Percentiles rank a stretch among this genome's conserved stretches.
These are phyloP conservation scores for Lasiommata megera DNA, from an alignment of 2,888 invertebrate genomes.

Conservation along the genomic window DNA sequence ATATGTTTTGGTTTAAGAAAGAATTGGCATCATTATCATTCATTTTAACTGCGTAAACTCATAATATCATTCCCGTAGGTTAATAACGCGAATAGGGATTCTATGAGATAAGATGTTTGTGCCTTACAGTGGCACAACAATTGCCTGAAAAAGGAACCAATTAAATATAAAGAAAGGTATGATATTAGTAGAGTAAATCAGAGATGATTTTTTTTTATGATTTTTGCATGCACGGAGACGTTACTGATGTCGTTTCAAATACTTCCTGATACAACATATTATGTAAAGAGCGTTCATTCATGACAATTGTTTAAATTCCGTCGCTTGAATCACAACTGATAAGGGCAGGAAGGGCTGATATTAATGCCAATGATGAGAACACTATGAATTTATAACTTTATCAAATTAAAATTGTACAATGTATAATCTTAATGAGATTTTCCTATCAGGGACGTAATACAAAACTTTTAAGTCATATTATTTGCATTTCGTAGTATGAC, in stretches of 20 bases:
- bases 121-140: no score
- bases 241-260: background rate
- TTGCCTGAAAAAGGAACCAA: no score
- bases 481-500: background rate
- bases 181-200: no score
- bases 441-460: background rate
- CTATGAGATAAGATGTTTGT: no score
- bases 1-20: no score
- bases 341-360: slow-evolving; percentile 16
- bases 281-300: slow-evolving; percentile 13
- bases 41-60: no score
- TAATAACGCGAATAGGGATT: no score
- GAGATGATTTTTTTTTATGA: no score
- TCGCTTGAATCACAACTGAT: slow-evolving; percentile 17
- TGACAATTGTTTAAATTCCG: slow-evolving; percentile 11
- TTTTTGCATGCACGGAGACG: background rate
- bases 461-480: background rate
- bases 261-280: slow-evolving; percentile 8
- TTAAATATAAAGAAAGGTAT: no score
- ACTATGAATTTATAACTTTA: background rate
- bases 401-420: background rate
- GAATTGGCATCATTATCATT: no score
- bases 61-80: no score
- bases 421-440: background rate
- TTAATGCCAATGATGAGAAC: slow-evolving; percentile 9